Evolutionary conservation across 2,113 vertebrate genomes (phyloP).

Genomic region (Ictidomys tridecemlineatus): DNA sequence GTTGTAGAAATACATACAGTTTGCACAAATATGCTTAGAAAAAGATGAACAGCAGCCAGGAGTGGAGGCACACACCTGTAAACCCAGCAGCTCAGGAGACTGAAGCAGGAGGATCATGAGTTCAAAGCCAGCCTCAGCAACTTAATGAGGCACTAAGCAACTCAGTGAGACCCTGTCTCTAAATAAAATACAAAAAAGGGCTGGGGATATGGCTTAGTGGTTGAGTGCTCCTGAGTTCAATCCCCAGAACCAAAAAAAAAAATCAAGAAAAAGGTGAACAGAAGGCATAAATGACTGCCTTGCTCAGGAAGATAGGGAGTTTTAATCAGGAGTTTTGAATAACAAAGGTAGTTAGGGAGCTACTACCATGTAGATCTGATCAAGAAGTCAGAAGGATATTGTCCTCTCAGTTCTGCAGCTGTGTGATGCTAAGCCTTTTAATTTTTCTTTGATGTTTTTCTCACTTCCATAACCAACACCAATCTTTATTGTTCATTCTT

Average conservation of each 20-base stretch:
- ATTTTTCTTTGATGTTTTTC: neutral
- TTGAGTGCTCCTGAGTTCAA: too few species aligned
- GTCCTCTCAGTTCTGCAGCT: neutral
- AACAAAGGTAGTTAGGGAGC: neutral
- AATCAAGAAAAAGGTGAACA: neutral
- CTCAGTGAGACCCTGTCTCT: too few species aligned
- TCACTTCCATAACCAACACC: neutral
- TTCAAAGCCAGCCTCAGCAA: too few species aligned
- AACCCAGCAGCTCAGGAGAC: too few species aligned
- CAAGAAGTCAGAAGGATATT: neutral
- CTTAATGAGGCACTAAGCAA: too few species aligned
- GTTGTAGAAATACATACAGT: neutral
- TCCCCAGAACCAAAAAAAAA: too few species aligned
- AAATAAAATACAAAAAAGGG: too few species aligned
- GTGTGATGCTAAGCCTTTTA: neutral
- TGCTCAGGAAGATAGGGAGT: neutral
- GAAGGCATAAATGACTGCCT: neutral
- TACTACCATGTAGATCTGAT: accelerated
- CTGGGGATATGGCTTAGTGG: too few species aligned
- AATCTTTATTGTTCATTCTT: neutral
- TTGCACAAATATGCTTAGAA: neutral
- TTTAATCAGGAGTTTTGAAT: neutral
- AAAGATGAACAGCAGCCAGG: neutral
- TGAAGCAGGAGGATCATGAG: too few species aligned
- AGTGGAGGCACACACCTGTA: too few species aligned